Evolutionary conservation across 2,113 vertebrate genomes (phyloP).

Genomic region (Pteropus alecto): DNA sequence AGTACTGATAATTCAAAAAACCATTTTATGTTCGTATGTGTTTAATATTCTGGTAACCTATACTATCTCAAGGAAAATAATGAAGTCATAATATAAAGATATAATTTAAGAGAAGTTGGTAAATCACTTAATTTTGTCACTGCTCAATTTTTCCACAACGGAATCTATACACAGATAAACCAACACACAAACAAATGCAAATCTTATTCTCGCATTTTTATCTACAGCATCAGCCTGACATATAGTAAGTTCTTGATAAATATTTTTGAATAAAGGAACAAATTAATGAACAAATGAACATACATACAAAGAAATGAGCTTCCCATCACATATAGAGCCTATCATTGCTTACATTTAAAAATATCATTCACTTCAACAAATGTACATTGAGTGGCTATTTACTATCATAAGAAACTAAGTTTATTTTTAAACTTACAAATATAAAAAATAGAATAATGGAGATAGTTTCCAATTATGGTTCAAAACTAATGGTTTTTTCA

Average conservation of each 20-base stretch:
- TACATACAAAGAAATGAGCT: not conserved
- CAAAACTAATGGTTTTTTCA: not conserved
- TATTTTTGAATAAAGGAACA: slow-evolving; percentile 32
- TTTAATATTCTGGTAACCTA: not conserved
- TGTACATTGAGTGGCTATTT: not conserved
- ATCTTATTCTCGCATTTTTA: not conserved
- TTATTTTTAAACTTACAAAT: slow-evolving; percentile 23
- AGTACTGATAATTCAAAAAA: not conserved
- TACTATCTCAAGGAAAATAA: not conserved
- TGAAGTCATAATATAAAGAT: not conserved
- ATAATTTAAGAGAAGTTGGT: not conserved
- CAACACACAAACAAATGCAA: not conserved
- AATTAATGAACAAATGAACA: not conserved
- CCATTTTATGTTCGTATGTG: not conserved
- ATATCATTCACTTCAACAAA: not conserved
- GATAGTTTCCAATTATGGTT: slow-evolving; percentile 12
- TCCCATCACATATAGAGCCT: not conserved
- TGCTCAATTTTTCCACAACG: not conserved
- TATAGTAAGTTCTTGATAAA: not conserved
- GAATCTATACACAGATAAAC: not conserved
- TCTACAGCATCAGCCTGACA: not conserved
- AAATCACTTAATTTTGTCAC: slow-evolving; percentile 12
- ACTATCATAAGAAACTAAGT: slow-evolving; percentile 24
- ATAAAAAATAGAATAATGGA: not conserved
- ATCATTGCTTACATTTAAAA: not conserved